Base-by-base conservation (phyloP, 2,113 vertebrate species). In the Syngnathus scovelli region DNA sequence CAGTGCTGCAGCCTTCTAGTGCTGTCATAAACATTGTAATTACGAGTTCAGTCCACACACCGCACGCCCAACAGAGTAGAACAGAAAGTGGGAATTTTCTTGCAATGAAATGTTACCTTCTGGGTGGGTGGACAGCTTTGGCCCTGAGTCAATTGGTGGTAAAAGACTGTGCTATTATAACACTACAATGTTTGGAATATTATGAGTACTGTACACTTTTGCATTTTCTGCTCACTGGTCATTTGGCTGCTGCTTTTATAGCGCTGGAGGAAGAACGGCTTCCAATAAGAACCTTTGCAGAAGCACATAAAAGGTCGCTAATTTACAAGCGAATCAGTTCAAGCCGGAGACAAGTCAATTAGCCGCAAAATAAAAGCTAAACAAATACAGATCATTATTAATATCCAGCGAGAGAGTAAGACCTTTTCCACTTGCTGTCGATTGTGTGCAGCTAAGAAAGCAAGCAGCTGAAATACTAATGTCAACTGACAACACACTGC, bases 1-100 rank as follows among this genome's bases (percentile, higher is more conserved):
- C 70, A 77, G 51, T 64, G 49, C 80, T 64, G 49, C 80, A 79
- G 79, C 82, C 79, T 87, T 79, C 82, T 61, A 87, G 80, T 72
- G 76, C 80, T 49, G 78, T 75, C 74, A 61, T 82, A 87, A 87
- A 86, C 79, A 81, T 81, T 81, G 82, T 85, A 82, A 87, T 88
- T 87, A 86, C 64, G 33, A 79, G 79, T 81, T 82, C 83, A 78
- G 77, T 74, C 64, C 80, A 80, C 80, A 80, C 70, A 78, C 69
- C 69, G 78, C 81, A 60, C 44, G 74, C 72, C 71, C 76, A 68
- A 64, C 67, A 67, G 76, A 81, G 72, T 63, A 61, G 64, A 69
- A 71, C 51, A 48, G 68, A 73, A 72, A 85, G 77, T 76, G 70
- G 36, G 68, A 74, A 61, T 78, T 84, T 85, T 78, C 78, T 79